Percentiles rank a stretch among this genome's conserved stretches.
These are phyloP conservation scores for Hoplias malabaricus DNA, from an alignment of 2,113 vertebrate genomes.

Conservation along the genomic window DNA sequence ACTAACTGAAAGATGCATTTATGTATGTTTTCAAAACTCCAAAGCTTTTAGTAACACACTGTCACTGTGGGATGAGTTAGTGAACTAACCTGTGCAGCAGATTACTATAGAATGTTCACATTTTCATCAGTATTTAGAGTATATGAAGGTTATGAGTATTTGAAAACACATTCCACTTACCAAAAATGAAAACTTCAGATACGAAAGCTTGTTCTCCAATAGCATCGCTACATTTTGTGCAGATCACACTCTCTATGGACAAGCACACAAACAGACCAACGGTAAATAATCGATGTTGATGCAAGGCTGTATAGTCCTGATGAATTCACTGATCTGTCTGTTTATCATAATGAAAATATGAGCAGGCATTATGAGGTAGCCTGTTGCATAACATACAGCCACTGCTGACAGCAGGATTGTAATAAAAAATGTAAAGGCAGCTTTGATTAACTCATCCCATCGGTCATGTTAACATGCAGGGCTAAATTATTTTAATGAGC, in stretches of 20 bases:
- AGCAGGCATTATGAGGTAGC: neutral
- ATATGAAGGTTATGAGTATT: too few relatives aligned
- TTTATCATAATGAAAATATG: neutral
- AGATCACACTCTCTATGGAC: neutral
- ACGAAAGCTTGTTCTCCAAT: too few relatives aligned
- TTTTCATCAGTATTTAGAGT: too few relatives aligned
- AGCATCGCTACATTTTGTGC: too few relatives aligned
- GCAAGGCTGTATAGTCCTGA: neutral
- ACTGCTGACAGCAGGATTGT: neutral
- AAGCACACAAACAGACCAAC: neutral
- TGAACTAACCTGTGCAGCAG: too few relatives aligned
- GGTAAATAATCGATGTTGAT: neutral
- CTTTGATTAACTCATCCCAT: conserved; percentile 28
- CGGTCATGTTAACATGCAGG: conserved; percentile 41
- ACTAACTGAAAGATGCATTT: too few relatives aligned
- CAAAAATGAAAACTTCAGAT: too few relatives aligned
- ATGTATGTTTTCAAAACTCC: too few relatives aligned
- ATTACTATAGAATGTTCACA: too few relatives aligned
- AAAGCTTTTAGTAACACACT: too few relatives aligned
- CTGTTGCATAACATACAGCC: neutral
- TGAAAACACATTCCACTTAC: too few relatives aligned
- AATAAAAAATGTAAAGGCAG: neutral
- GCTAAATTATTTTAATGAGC: conserved; percentile 45
- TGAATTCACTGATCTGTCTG: neutral
- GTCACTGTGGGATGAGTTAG: too few relatives aligned